Percentiles rank a stretch among this genome's conserved stretches.
Evolutionary conservation across 2,113 vertebrate genomes (phyloP).

Genomic region (Carassius carassius): DNA sequence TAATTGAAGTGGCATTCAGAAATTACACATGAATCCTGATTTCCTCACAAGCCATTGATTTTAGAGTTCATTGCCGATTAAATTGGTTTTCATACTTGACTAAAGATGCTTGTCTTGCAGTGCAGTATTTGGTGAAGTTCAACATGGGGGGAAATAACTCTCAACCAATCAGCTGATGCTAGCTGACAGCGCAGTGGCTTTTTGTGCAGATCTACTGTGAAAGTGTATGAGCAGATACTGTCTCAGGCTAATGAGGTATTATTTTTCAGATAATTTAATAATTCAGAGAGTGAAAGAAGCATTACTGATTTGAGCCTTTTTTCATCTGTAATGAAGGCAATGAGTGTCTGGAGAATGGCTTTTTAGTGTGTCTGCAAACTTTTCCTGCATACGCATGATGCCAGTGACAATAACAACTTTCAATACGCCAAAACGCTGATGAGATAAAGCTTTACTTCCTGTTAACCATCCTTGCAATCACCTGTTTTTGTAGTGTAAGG

Average conservation of each 20-base stretch:
- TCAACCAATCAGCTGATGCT: conserved; percentile 11
- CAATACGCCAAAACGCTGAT: background rate
- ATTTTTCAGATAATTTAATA: conserved; percentile 43
- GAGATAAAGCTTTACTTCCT: no score
- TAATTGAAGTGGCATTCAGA: conserved; percentile 32
- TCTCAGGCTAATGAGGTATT: conserved; percentile 48
- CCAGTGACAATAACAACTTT: background rate
- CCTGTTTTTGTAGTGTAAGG: no score
- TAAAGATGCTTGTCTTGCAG: conserved; percentile 21
- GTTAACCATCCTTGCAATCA: no score
- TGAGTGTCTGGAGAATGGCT: conserved; percentile 11
- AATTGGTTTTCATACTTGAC: conserved; percentile 30
- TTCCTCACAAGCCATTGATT: conserved; percentile 21
- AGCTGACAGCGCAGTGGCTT: conserved; percentile 18
- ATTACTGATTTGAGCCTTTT: conserved; percentile 50
- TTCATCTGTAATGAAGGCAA: conserved; percentile 15
- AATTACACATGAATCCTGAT: conserved; percentile 33
- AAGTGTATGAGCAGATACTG: conserved; percentile 15
- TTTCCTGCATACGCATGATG: background rate
- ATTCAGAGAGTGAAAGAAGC: conserved; percentile 44
- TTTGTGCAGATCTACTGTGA: background rate
- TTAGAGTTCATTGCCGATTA: background rate
- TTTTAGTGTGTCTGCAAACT: conserved; percentile 20
- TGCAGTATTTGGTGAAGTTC: conserved; percentile 28
- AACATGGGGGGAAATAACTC: conserved; percentile 27